Evolutionary conservation across 2,888 invertebrate genomes (phyloP), one percentile per base, ranked within the genome.

Genomic region (Sclerodermus sp.): DNA sequence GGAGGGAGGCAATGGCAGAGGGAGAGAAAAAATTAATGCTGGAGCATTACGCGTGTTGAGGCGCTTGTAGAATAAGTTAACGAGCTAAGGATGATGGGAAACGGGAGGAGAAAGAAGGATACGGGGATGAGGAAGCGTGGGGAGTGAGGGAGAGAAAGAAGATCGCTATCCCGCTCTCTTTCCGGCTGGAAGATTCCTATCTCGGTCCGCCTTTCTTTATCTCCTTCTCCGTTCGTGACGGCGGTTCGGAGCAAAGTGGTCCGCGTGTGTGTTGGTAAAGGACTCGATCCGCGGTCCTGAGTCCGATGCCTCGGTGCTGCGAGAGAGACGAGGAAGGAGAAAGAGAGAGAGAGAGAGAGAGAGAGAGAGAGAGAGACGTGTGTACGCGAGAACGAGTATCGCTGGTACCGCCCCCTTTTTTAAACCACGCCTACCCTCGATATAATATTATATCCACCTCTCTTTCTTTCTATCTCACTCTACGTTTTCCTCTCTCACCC

Each of bases 401-500:
- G 61, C 54, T 60, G 62, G 70, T 57, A 58, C 67, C 74, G 74
- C 74, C 74, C 65, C 66, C 70, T 70, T 75, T 76, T 74, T 73
- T 64, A 70, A 76, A 76, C 76, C 77, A 76, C 77, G 76, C 77
- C 77, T 70, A 67, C 65, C 65, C 63, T 62, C 69, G 63, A 66
- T 64, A 64, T 67, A 66, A 66, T 63, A 67, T 66, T 65, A 58
- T 66, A 68, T 62, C 64, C 58, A 54, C 49, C 51, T 53, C 59
- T 55, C 54, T 45, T 16, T 8, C 36, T 34, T 49, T 49, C n/a
- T n/a, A n/a, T n/a, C n/a, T 42, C 42, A 45, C 42, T 30, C 52
- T 34, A 53, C 49, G 49, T 55, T 55, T 53, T 41, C 18, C 23
- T 16, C 14, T 30, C 30, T 10, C 38, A 12, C 16, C 45, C 40